Percentiles rank a stretch among this genome's conserved stretches.
These are phyloP conservation scores for Rhinolophus sinicus DNA, from an alignment of 2,113 vertebrate genomes.

Conservation along the genomic window DNA sequence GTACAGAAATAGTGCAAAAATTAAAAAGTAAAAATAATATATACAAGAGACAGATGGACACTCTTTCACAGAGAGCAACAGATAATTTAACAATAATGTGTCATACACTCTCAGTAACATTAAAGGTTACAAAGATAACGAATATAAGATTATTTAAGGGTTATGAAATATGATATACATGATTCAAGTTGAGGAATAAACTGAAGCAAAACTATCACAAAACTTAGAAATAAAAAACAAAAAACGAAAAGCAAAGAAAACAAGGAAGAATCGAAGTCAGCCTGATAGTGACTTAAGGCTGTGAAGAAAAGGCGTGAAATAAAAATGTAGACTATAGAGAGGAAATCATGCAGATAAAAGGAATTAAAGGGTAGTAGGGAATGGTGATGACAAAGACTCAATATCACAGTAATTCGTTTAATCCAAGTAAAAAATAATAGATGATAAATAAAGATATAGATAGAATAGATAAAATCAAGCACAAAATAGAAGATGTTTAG, in stretches of 20 bases:
- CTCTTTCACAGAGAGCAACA: neutral
- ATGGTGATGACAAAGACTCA: neutral
- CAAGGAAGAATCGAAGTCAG: neutral
- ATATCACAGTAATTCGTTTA: neutral
- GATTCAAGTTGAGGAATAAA: neutral
- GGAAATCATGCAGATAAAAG: neutral
- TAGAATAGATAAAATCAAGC: neutral
- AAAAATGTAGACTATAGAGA: neutral
- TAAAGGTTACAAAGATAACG: neutral
- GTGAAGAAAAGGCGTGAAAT: neutral
- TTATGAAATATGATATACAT: neutral
- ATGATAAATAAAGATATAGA: neutral
- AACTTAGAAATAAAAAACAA: neutral
- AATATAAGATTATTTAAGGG: neutral
- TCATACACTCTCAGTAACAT: neutral
- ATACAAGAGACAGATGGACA: neutral
- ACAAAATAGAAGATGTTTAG: neutral
- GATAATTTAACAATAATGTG: neutral
- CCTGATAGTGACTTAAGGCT: neutral
- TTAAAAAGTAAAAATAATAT: neutral
- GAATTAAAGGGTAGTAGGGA: neutral
- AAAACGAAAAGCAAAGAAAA: neutral
- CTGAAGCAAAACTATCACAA: neutral
- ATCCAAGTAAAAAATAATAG: neutral
- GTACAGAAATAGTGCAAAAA: neutral